phyloP scores from a whole-genome alignment of 2,113 vertebrate genomes.

The Tursiops truncatus region DNA sequence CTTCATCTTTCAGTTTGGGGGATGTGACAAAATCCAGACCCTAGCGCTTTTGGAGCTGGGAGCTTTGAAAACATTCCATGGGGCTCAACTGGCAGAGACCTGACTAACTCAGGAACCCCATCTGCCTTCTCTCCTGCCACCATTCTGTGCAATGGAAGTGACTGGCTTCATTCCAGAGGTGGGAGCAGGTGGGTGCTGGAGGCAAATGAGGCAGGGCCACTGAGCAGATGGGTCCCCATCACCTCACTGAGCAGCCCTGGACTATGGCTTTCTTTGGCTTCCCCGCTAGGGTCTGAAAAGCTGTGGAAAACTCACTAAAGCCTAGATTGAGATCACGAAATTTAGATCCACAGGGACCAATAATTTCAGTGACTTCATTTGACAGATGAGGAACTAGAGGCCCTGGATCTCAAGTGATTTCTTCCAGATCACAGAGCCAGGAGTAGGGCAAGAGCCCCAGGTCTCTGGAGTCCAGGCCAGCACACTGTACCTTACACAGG shows the following conservation, averaged over 20 bases:
- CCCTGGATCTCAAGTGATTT: neutral
- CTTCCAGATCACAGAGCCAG: neutral
- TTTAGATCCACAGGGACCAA: neutral
- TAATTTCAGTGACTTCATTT: neutral
- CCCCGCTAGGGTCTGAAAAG: neutral
- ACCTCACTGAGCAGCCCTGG: neutral
- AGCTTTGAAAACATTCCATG: neutral
- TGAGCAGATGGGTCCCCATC: rapidly evolving
- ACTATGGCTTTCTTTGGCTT: neutral
- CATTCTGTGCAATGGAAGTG: neutral
- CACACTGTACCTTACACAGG: neutral
- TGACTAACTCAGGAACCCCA: neutral
- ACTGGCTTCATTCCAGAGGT: neutral
- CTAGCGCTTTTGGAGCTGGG: neutral
- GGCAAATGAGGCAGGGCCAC: neutral
- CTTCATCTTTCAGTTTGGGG: neutral
- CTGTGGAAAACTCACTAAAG: neutral
- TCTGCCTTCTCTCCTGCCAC: neutral
- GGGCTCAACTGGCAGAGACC: neutral
- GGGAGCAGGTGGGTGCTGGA: neutral
- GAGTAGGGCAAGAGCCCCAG: neutral
- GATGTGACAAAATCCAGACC: slow-evolving; percentile 3
- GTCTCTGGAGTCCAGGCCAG: neutral
- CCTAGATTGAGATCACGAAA: neutral
- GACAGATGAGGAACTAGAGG: neutral